phyloP scores from a whole-genome alignment of 2,888 invertebrate genomes.

The Heliconius ismenius region DNA sequence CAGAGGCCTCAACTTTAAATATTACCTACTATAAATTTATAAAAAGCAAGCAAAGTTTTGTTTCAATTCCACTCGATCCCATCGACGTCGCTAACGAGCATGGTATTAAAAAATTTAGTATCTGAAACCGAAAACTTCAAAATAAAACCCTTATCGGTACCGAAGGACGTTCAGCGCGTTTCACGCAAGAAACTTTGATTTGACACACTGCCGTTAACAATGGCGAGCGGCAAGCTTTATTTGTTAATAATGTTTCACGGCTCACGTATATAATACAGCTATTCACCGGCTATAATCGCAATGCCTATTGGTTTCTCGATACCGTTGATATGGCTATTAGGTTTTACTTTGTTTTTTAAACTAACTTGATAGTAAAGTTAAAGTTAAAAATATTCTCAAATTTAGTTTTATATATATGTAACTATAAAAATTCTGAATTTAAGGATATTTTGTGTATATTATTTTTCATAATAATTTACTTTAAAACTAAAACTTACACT shows the following conservation, averaged over 20 bases:
- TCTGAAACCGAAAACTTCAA: conserved; percentile 52
- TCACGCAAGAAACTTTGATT: conserved; percentile 65
- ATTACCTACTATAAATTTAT: neutral
- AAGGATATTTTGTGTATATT: neutral
- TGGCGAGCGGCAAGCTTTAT: conserved; percentile 69
- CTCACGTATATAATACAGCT: conserved; percentile 69
- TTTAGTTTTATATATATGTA: too few relatives aligned
- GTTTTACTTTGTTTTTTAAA: conserved; percentile 23
- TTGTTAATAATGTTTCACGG: conserved; percentile 74
- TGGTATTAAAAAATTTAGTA: conserved; percentile 63
- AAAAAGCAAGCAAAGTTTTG: conserved; percentile 40
- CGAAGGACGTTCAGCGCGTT: conserved; percentile 54
- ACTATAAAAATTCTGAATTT: too few relatives aligned
- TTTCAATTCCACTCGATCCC: conserved; percentile 42
- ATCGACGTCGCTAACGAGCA: conserved; percentile 59
- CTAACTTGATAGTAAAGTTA: neutral
- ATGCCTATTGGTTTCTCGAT: conserved; percentile 48
- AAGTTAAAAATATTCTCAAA: neutral
- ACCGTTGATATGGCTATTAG: conserved; percentile 30
- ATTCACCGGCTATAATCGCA: conserved; percentile 60
- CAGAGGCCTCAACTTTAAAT: too few relatives aligned
- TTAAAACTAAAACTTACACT: neutral
- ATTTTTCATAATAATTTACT: neutral
- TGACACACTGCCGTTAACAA: conserved; percentile 64
- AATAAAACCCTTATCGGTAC: conserved; percentile 51